Conservation (phyloP, 2,113 vertebrate species). For the Nerophis ophidion region DNA sequence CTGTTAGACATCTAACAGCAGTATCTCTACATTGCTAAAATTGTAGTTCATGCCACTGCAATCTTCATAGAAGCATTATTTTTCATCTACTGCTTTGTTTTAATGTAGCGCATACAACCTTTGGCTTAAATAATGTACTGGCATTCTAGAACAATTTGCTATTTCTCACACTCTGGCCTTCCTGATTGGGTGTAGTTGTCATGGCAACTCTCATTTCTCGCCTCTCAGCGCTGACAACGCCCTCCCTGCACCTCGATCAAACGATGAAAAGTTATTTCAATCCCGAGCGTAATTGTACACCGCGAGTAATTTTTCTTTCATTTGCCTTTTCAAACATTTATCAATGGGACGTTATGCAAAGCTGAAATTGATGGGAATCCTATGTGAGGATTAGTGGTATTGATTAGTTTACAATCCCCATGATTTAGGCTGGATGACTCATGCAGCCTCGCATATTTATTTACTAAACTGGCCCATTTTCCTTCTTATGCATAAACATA, state of each 20-base stretch:
- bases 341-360: slow-evolving; percentile 14
- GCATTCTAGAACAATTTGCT: slow-evolving; percentile 35
- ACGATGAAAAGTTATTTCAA: slow-evolving; percentile 46
- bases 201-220: slow-evolving; percentile 56
- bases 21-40: too few species aligned
- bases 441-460: slow-evolving; percentile 14
- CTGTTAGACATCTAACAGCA: too few species aligned
- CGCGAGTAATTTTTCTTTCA: slow-evolving; percentile 37
- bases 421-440: slow-evolving; percentile 37
- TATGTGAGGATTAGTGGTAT: slow-evolving; percentile 44
- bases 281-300: slow-evolving; percentile 43
- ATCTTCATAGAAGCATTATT: too few species aligned
- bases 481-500: slow-evolving; percentile 9
- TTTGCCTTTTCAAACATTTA: slow-evolving; percentile 13
- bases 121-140: slow-evolving; percentile 19
- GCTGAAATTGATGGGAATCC: slow-evolving; percentile 32
- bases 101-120: slow-evolving; percentile 1
- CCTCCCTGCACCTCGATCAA: slow-evolving; percentile 40
- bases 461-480: slow-evolving; percentile 1
- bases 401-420: slow-evolving; percentile 53
- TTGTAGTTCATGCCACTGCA: too few species aligned
- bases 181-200: slow-evolving; percentile 57
- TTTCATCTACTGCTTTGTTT: too few species aligned
- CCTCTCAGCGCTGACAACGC: slow-evolving; percentile 36
- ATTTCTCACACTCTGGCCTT: slow-evolving; percentile 36